A percentile compares a stretch with the other conserved stretches of the same genome.
Evolutionary conservation across 2,113 vertebrate genomes (phyloP).

Genomic region (Drymodes brunneopygia): DNA sequence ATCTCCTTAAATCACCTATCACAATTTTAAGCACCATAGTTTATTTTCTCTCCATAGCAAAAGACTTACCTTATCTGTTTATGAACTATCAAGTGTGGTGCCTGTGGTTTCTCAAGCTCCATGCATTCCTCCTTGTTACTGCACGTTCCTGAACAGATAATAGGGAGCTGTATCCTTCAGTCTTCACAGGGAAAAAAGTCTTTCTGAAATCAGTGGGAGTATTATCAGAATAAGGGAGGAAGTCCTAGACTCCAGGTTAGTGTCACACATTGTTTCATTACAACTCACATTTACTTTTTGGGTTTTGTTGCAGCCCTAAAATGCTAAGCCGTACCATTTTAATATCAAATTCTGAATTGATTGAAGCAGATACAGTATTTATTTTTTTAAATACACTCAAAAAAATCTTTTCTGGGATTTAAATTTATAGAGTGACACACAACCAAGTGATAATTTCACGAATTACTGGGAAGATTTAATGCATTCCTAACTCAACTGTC

Average conservation of each 20-base stretch:
- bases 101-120: constrained; percentile 1
- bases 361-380: not conserved
- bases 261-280: not conserved
- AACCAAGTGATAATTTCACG: not conserved
- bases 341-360: not conserved
- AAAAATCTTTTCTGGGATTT: not conserved
- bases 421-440: not conserved
- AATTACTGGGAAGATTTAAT: not conserved
- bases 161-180: not conserved
- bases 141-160: not conserved
- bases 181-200: not conserved
- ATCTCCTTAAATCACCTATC: not conserved
- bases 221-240: not conserved
- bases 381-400: not conserved
- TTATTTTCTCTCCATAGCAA: constrained; percentile 8
- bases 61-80: constrained; percentile 12
- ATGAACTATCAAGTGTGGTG: not conserved
- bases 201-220: not conserved
- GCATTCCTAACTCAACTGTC: not conserved
- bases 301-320: not conserved
- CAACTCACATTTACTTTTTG: not conserved
- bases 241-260: not conserved
- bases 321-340: not conserved
- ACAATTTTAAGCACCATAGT: not conserved
- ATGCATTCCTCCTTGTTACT: not conserved